Evolutionary conservation across 2,888 invertebrate genomes (phyloP), one percentile per base, ranked within the genome.

Genomic region (Entomobrya multifasciata): DNA sequence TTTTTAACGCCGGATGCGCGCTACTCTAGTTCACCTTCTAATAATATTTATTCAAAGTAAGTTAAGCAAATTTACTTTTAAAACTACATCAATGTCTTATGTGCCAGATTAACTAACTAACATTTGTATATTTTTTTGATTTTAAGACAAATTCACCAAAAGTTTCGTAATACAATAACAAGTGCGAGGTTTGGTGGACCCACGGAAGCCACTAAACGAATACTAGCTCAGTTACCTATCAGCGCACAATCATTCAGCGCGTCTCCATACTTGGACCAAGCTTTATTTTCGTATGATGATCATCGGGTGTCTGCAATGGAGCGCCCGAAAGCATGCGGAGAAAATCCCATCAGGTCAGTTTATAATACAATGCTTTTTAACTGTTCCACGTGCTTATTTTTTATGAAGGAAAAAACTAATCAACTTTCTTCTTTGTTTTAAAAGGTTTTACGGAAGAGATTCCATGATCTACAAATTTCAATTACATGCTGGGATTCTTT

Each of bases 251-350:
- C 97, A 0, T 98, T 97, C 92, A 96, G 97, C 90, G 95, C 96
- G 84, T 97, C 98, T 49, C 99, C 98, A 0, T 99, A 98, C 93
- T 94, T 99, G 81, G 98, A 99, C 93, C 94, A 97, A 90, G 95
- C 96, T 0, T 93, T 98, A 27, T 99, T 98, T 92, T 97, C 96
- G 92, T 99, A 98, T 92, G 98, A 99, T 92, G 98, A 98, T 92
- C 97, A 98, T 92, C 97, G 97, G 95, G 96, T 99, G 0, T 98
- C 98, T 0, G 96, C 97, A 65, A 95, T 98, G 95, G 98, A 99
- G 93, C 94, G 98, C 83, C 99, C 99, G 0, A 98, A 98, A 93
- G 96, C 96, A 30, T 97, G 97, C 93, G 96, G 96, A 81, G 97
- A 98, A 93, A 96, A 96, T 92, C 98, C 98, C 0, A 98, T 99